A percentile compares a stretch with the other conserved stretches of the same genome.
Conservation (phyloP, 2,797 vertebrate species). For the Phaenicophaeus curvirostris region DNA sequence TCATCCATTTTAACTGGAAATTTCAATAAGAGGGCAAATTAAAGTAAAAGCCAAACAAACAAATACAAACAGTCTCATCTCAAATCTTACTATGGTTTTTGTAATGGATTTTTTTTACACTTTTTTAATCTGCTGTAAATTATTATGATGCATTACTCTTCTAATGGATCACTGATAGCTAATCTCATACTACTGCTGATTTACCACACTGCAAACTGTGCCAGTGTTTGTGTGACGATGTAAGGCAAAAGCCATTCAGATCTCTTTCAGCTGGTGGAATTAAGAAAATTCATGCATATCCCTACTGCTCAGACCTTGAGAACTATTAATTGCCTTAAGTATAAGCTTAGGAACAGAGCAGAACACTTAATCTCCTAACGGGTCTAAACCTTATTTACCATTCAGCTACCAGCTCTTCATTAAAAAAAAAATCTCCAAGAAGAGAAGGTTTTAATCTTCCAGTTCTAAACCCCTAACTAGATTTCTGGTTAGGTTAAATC, state of each 20-base stretch:
- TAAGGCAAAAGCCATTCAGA: background rate
- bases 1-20: background rate
- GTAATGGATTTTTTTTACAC: background rate
- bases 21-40: background rate
- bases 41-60: background rate
- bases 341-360: constrained; percentile 48
- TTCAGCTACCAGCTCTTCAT: constrained; percentile 10
- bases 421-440: constrained; percentile 28
- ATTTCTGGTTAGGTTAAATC: background rate
- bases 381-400: constrained; percentile 52
- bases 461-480: background rate
- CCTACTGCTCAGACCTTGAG: background rate
- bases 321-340: constrained; percentile 54
- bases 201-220: background rate
- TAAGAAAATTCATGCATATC: constrained; percentile 36
- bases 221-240: background rate
- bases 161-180: background rate
- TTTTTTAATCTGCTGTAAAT: background rate
- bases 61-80: background rate
- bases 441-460: constrained; percentile 11
- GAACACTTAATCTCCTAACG: constrained; percentile 59
- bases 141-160: background rate
- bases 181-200: background rate
- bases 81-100: background rate
- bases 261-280: constrained; percentile 8